Conservation (phyloP, 2,797 vertebrate species). For the Sebastes alutus region DNA sequence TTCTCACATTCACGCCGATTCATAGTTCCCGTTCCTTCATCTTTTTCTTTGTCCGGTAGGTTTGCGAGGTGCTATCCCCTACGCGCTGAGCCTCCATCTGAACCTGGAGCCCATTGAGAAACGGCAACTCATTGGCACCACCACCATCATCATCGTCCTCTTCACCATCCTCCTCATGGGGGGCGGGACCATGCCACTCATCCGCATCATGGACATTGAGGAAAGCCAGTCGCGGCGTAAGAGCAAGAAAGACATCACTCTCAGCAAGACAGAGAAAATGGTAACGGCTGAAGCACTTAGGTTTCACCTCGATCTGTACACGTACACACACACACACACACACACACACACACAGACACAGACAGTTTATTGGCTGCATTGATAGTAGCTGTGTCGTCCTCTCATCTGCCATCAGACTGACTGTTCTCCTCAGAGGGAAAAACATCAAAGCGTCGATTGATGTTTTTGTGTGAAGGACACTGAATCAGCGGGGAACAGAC, state of each 20-base stretch:
- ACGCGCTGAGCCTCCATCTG: constrained; percentile 95
- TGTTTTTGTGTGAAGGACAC: constrained; percentile 37
- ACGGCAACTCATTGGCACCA: constrained; percentile 96
- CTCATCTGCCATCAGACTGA: constrained; percentile 34
- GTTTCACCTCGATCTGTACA: neutral
- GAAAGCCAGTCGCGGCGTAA: constrained; percentile 89
- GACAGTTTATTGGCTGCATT: neutral
- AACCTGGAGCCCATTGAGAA: constrained; percentile 97
- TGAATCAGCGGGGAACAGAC: constrained; percentile 13
- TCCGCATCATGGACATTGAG: constrained; percentile 95
- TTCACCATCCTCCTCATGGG: constrained; percentile 96
- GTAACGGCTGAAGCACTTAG: constrained; percentile 68
- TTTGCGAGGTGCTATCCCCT: constrained; percentile 95
- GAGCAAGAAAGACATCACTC: constrained; percentile 94
- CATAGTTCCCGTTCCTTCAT: accelerated
- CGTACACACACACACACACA: too few relatives aligned
- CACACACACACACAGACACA: neutral
- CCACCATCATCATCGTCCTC: constrained; percentile 96
- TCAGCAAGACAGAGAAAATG: constrained; percentile 99
- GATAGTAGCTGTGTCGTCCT: neutral
- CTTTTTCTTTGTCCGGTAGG: constrained; percentile 74
- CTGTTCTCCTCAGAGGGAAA: constrained; percentile 15
- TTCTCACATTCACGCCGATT: neutral
- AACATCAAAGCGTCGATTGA: constrained; percentile 53
- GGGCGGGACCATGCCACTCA: constrained; percentile 97